Percentiles rank a stretch among this genome's conserved stretches.
Conservation (phyloP, 1,140 invertebrate species). For the Aplysia californica region DNA sequence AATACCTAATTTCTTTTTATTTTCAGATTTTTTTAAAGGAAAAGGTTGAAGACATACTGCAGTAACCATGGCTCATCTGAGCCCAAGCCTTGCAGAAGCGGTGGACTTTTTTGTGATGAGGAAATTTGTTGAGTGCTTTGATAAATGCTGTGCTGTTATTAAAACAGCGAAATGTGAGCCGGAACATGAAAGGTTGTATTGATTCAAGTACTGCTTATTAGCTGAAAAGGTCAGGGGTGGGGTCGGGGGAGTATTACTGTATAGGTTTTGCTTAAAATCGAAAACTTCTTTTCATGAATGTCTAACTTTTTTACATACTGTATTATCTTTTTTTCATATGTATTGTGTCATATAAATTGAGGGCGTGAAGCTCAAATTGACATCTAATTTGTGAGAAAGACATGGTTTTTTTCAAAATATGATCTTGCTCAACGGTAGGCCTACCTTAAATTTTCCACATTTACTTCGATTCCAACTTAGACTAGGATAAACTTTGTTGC, state of each 20-base stretch:
- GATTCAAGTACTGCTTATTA: background rate
- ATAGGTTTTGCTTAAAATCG: background rate
- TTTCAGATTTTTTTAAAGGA: too few relatives aligned
- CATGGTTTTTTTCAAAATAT: too few relatives aligned
- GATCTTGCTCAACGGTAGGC: too few relatives aligned
- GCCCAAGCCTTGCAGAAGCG: slow-evolving; percentile 7
- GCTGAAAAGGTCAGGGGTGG: background rate
- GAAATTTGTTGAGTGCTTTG: slow-evolving; percentile 17
- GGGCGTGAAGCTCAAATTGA: too few relatives aligned
- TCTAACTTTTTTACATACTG: background rate
- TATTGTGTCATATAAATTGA: background rate
- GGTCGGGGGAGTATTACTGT: too few relatives aligned
- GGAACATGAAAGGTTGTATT: slow-evolving; percentile 21
- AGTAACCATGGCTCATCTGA: too few relatives aligned
- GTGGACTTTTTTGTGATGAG: slow-evolving; percentile 25
- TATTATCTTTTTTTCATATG: background rate
- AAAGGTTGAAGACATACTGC: too few relatives aligned
- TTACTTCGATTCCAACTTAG: too few relatives aligned
- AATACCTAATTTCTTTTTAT: too few relatives aligned
- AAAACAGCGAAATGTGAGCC: slow-evolving; percentile 10
- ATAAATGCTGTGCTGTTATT: background rate
- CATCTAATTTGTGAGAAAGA: too few relatives aligned
- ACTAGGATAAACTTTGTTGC: too few relatives aligned
- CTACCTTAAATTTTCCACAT: too few relatives aligned
- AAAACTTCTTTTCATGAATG: background rate